phyloP scores from a whole-genome alignment of 1,140 invertebrate genomes.

The Tachypleus tridentatus region DNA sequence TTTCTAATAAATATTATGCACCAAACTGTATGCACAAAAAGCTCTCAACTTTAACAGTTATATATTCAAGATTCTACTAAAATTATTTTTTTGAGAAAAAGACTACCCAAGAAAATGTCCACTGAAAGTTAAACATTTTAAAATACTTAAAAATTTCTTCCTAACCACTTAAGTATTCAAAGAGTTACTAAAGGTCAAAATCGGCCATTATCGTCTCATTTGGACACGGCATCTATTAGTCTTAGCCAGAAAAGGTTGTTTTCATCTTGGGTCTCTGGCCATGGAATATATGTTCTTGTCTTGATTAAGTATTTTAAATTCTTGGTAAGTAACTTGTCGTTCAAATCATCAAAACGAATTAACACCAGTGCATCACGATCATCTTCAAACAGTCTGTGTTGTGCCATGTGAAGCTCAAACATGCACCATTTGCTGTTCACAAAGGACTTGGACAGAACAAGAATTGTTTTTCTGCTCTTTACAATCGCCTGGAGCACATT shows the following conservation, averaged over 20 bases:
- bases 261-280: slow-evolving; percentile 37
- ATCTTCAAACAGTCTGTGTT: slow-evolving; percentile 33
- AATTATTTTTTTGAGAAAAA: too few species aligned
- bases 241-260: slow-evolving; percentile 39
- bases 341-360: slow-evolving; percentile 43
- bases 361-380: slow-evolving; percentile 44
- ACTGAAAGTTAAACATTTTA: too few species aligned
- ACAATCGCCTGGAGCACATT: slow-evolving; percentile 45
- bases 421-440: slow-evolving; percentile 57
- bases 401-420: slow-evolving; percentile 54
- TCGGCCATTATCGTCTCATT: too few species aligned
- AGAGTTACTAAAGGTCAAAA: too few species aligned
- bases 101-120: too few species aligned
- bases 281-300: slow-evolving; percentile 47
- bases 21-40: too few species aligned
- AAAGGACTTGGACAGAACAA: slow-evolving; percentile 50
- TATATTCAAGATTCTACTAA: too few species aligned
- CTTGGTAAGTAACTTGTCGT: slow-evolving; percentile 39
- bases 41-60: too few species aligned
- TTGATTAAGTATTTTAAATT: slow-evolving; percentile 45
- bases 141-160: too few species aligned
- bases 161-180: too few species aligned
- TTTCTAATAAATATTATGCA: too few species aligned
- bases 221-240: too few species aligned
- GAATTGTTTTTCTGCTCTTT: slow-evolving; percentile 44